These are phyloP conservation scores for Andrena trimmerana DNA, from an alignment of 2,888 invertebrate species.

Conservation along the genomic window DNA sequence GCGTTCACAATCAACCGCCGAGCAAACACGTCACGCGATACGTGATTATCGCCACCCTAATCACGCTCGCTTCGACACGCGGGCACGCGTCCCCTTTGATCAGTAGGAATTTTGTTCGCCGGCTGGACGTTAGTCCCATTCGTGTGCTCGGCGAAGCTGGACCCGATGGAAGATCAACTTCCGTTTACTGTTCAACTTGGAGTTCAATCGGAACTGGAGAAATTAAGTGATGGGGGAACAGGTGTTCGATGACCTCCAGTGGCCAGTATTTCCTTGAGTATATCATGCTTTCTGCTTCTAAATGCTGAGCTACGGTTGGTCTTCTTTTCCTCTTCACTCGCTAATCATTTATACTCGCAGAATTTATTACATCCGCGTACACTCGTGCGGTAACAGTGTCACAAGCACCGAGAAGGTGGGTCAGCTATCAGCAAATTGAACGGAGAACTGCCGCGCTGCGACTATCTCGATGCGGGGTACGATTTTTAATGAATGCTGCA, in stretches of 20 bases:
- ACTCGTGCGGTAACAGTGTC: not conserved
- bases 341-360: too few relatives aligned
- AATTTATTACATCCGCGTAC: too few relatives aligned
- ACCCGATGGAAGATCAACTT: not conserved
- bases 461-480: not conserved
- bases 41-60: conserved; percentile 48
- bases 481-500: conserved; percentile 29
- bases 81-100: conserved; percentile 22
- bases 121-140: not conserved
- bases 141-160: not conserved
- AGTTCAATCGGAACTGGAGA: too few relatives aligned
- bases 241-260: too few relatives aligned
- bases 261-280: too few relatives aligned
- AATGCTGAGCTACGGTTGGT: too few relatives aligned
- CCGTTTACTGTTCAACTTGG: too few relatives aligned
- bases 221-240: too few relatives aligned
- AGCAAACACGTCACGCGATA: conserved; percentile 34
- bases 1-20: conserved; percentile 40
- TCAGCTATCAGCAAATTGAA: not conserved
- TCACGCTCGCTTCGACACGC: conserved; percentile 33
- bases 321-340: too few relatives aligned
- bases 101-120: conserved; percentile 8
- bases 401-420: not conserved
- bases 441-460: not conserved
- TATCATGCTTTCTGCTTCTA: too few relatives aligned